Evolutionary conservation across 2,797 vertebrate genomes (phyloP), one percentile per base, ranked within the genome.

Genomic region (Bradypus variegatus): DNA sequence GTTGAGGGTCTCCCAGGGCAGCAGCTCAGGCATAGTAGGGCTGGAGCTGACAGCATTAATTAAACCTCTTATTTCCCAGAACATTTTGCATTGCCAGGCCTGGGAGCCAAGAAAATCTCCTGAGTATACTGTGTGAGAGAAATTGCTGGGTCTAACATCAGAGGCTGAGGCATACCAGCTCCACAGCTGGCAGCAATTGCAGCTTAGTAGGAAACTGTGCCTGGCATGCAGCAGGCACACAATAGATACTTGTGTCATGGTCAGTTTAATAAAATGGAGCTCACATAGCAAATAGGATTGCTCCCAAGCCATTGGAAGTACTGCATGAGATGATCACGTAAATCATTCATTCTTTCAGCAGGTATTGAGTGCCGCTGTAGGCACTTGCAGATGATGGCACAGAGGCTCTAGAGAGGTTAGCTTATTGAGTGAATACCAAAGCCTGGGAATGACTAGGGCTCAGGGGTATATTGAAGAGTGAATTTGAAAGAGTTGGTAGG

Each of bases 51-150:
- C 16, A 93, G 18, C 60, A 83, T 81, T 88, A 96, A 95, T 93
- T 92, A 94, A 93, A 92, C 90, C 75, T 86, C 83, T 27, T 86
- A 72, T 85, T 80, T 87, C 69, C 60, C 48, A 67, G 65, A 88
- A 91, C 67, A 18, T 79, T 84, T 91, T 93, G 88, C 48, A 91
- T 64, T n/a, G 84, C 89, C 82, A 62, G 93, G 1, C 80, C 48
- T 38, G 48, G 76, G 50, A 93, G 89, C 73, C 81, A 94, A 95
- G 77, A 38, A 92, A 93, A 83, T 33, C 38, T 80, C 77, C 60
- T 55, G 69, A 69, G 84, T 69, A 90, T 78, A 67, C 41, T 81
- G 67, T 60, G 36, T 36, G 84, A 88, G 86, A 95, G 55, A 92
- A 33, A 80, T 13, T 45, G 86, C 70, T 79, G 79, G 76, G 41